These are phyloP conservation scores for Nowickia ferox DNA, from an alignment of 2,888 invertebrate species.

Conservation along the genomic window DNA sequence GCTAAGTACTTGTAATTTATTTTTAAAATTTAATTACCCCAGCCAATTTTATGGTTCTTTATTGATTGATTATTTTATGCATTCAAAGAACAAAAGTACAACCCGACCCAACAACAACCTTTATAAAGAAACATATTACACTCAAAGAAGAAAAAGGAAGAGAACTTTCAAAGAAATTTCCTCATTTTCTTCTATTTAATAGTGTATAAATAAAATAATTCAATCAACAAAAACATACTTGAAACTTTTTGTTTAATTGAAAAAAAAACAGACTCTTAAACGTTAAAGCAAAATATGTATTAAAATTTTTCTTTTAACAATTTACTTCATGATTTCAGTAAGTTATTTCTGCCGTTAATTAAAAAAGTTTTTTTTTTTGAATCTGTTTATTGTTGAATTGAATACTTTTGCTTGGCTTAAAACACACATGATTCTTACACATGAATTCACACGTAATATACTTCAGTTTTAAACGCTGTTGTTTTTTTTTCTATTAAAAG, in stretches of 20 bases:
- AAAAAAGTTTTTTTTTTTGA: slow-evolving; percentile 24
- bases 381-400: not conserved
- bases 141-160: too few species aligned
- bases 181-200: not conserved
- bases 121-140: too few species aligned
- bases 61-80: too few species aligned
- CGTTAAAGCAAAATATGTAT: not conserved
- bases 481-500: not conserved
- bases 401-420: not conserved
- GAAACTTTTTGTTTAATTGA: not conserved
- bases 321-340: not conserved
- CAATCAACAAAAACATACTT: not conserved
- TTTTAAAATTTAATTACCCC: too few species aligned
- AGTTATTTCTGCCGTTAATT: not conserved
- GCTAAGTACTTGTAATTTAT: too few species aligned
- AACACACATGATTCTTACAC: slow-evolving; percentile 15
- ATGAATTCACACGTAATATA: slow-evolving; percentile 23
- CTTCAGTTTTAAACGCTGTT: not conserved
- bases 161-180: not conserved
- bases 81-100: too few species aligned
- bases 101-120: too few species aligned
- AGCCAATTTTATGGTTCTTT: too few species aligned
- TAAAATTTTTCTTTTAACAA: not conserved
- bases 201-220: not conserved
- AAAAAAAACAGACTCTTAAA: not conserved